A percentile compares a stretch with the other conserved stretches of the same genome.
Conservation (phyloP, 2,888 invertebrate genomes). For the Nomada lathburiana region DNA sequence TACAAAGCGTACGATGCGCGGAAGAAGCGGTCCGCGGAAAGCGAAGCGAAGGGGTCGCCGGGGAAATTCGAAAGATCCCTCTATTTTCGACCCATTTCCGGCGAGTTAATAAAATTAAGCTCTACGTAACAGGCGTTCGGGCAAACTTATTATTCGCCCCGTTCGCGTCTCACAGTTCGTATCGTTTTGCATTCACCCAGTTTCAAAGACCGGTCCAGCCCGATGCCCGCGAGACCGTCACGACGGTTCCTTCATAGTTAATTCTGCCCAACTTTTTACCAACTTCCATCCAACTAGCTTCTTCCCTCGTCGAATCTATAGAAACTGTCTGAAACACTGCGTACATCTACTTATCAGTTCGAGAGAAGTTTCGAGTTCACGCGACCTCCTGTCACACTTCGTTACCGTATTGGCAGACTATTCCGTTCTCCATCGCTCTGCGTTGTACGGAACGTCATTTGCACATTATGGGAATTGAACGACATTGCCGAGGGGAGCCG, state of each 20-base stretch:
- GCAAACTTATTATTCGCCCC: constrained; percentile 40
- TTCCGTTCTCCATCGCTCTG: not conserved
- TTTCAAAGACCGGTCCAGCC: constrained; percentile 30
- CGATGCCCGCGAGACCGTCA: not conserved
- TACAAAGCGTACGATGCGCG: not conserved
- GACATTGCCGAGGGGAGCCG: not conserved
- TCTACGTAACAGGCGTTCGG: constrained; percentile 40
- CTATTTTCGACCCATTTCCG: constrained; percentile 38
- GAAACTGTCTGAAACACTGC: not conserved
- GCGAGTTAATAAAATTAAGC: constrained; percentile 56
- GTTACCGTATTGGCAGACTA: constrained; percentile 30
- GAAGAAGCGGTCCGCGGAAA: not conserved
- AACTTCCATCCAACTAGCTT: constrained; percentile 33
- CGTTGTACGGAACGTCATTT: constrained; percentile 3
- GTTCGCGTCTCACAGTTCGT: not conserved
- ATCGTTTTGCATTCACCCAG: constrained; percentile 49
- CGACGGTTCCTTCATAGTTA: constrained; percentile 32
- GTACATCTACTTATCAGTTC: constrained; percentile 19
- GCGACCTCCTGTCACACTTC: constrained; percentile 33
- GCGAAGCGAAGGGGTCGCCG: not conserved
- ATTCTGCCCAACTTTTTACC: constrained; percentile 56
- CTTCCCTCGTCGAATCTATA: not conserved
- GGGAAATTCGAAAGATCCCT: not conserved
- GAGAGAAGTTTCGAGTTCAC: constrained; percentile 43
- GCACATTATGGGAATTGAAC: not conserved